Evolutionary conservation across 2,113 vertebrate species (phyloP), one percentile per base, ranked within the genome.

Genomic region (Enhydra lutris): DNA sequence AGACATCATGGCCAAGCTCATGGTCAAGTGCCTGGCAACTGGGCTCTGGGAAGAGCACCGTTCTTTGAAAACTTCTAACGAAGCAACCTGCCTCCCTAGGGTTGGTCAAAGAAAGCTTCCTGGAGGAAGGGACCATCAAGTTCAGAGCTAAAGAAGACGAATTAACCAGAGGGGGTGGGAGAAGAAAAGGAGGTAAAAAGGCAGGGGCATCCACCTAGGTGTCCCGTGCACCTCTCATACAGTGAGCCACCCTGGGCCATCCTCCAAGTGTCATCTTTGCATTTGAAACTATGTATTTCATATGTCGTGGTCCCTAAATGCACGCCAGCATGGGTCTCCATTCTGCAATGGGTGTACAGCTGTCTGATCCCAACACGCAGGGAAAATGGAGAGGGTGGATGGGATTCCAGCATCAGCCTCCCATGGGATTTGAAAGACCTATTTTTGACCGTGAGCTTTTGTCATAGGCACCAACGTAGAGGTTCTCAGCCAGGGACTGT

Each of bases 201-300:
- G 42, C 79, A 92, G 55, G 5, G 3, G 1, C 3, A 42, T 69
- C 85, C 82, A 10, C 6, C 0, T 10, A 20, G 6, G 1, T 4
- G 3, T 50, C 31, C 84, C 29, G 3, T 1, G 6, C 1, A 1
- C n/a, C 31, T 10, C 59, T 55, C 6, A 1, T 1, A 26, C 14
- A 1, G 31, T n/a, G 52, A 63, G 57, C 17, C 57, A 3, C 39
- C 24, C 31, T 15, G 10, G 73, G 18, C 81, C 20, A 0, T 76
- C 71, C 31, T 59, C 59, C 18, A 34, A 65, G 45, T 8, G 39
- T 4, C 79, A 63, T 1, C 47, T 84, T 45, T 59, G 69, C 36
- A 1, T 73, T 89, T 83, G 57, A 18, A 34, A 14, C 39, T 36
- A 2, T 0, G 4, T 21, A 59, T 71, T 87, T 76, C 47, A 3